Evolutionary conservation across 2,113 vertebrate genomes (phyloP).

Genomic region (Poeciliopsis occidentalis): DNA sequence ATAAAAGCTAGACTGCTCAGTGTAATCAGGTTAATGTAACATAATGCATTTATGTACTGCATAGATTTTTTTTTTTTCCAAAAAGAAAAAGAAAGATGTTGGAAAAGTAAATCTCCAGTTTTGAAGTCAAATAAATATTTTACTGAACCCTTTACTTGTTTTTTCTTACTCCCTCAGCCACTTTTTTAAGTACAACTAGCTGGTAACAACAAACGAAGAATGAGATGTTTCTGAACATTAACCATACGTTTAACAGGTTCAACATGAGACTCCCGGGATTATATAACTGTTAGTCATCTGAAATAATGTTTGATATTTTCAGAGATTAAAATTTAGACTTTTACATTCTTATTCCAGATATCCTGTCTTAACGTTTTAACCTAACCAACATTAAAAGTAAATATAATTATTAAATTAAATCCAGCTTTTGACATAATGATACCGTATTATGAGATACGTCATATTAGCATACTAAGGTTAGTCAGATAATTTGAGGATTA

Average conservation of each 20-base stretch:
- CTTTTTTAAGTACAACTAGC: neutral
- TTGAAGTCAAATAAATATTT: neutral
- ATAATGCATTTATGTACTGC: constrained; percentile 38
- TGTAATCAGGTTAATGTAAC: constrained; percentile 56
- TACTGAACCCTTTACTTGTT: neutral
- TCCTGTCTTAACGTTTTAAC: no score
- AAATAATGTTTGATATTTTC: no score
- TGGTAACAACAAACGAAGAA: neutral
- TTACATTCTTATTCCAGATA: no score
- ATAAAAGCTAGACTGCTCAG: constrained; percentile 38
- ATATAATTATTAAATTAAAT: neutral
- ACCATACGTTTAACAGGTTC: no score
- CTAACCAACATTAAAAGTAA: neutral
- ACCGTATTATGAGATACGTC: no score
- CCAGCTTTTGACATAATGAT: no score
- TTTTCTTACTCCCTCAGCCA: neutral
- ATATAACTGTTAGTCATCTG: no score
- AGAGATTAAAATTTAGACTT: no score
- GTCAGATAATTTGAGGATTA: no score
- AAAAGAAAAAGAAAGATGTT: neutral
- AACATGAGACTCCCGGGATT: no score
- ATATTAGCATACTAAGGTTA: neutral
- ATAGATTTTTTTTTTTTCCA: neutral
- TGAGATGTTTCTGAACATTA: no score
- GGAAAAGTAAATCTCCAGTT: neutral